These are phyloP conservation scores for Platygyra sinensis DNA, from an alignment of 64 coral and sea anemone genomes.

Conservation along the genomic window DNA sequence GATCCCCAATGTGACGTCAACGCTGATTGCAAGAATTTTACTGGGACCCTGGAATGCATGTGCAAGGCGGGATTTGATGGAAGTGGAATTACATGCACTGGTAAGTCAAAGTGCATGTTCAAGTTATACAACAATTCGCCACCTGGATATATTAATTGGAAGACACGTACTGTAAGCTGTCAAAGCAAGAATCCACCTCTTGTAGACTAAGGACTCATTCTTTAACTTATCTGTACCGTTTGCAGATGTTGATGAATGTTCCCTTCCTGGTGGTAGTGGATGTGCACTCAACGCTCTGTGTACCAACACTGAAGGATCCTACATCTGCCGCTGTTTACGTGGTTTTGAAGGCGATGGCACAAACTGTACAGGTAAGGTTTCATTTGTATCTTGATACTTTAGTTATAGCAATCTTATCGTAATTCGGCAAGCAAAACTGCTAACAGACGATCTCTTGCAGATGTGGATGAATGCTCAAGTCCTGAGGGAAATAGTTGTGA, in stretches of 20 bases:
- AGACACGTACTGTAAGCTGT: too few relatives aligned
- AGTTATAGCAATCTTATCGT: too few relatives aligned
- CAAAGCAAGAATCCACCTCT: too few relatives aligned
- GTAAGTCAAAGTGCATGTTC: not conserved
- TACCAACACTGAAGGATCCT: slow-evolving; percentile 45
- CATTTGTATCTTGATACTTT: not conserved
- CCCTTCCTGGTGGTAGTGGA: not conserved
- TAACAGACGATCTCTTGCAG: not conserved
- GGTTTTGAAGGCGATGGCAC: slow-evolving; percentile 26
- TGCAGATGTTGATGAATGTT: slow-evolving; percentile 33
- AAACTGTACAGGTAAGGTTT: slow-evolving; percentile 15
- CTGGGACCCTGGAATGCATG: not conserved
- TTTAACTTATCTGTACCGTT: too few relatives aligned
- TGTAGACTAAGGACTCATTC: too few relatives aligned
- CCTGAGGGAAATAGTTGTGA: not conserved
- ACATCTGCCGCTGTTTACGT: slow-evolving; percentile 32
- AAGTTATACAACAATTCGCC: too few relatives aligned
- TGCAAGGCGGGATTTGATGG: not conserved
- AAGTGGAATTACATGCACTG: not conserved
- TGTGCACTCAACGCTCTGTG: slow-evolving; percentile 18
- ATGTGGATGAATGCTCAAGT: slow-evolving; percentile 45
- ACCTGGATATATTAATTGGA: too few relatives aligned
- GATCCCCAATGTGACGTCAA: not conserved
- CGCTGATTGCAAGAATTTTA: not conserved
- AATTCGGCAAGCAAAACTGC: too few relatives aligned